These are phyloP conservation scores for Cheilosia vernalis DNA, from an alignment of 2,888 invertebrate species.

Conservation along the genomic window DNA sequence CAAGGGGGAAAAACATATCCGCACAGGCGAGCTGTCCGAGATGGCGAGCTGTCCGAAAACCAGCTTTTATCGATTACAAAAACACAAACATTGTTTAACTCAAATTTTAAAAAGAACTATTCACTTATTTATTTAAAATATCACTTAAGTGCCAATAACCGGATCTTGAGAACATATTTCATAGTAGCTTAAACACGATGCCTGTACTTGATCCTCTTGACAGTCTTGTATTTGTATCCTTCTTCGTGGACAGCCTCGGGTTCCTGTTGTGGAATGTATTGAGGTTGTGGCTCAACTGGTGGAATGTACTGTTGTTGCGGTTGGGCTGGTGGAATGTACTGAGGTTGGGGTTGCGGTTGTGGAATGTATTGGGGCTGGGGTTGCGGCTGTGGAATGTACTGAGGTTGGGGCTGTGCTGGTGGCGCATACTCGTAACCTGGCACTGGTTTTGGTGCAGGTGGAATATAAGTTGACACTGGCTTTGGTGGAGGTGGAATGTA, in stretches of 20 bases:
- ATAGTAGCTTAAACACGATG: slow-evolving; percentile 35
- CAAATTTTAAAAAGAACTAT: too few relatives aligned
- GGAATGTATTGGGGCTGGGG: background rate
- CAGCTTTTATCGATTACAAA: too few relatives aligned
- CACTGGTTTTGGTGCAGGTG: slow-evolving; percentile 27
- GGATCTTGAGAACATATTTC: background rate
- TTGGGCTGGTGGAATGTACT: slow-evolving; percentile 25
- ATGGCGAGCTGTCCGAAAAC: too few relatives aligned
- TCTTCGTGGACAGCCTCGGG: slow-evolving; percentile 26
- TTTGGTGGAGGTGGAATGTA: slow-evolving; percentile 35
- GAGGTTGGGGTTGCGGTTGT: slow-evolving; percentile 3
- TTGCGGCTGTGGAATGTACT: slow-evolving; percentile 4
- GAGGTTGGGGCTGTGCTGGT: slow-evolving; percentile 34
- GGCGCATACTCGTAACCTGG: slow-evolving; percentile 51
- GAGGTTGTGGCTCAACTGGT: slow-evolving; percentile 21
- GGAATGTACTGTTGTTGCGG: slow-evolving; percentile 17
- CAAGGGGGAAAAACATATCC: too few relatives aligned
- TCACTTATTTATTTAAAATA: background rate
- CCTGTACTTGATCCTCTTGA: slow-evolving; percentile 48
- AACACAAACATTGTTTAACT: too few relatives aligned
- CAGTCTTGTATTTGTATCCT: slow-evolving; percentile 67
- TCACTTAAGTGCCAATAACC: slow-evolving; percentile 41
- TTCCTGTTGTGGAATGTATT: slow-evolving; percentile 52
- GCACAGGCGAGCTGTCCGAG: too few relatives aligned
- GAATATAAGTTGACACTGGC: slow-evolving; percentile 17